These are phyloP conservation scores for Megaptera novaeangliae DNA, from an alignment of 2,113 vertebrate species.

Conservation along the genomic window DNA sequence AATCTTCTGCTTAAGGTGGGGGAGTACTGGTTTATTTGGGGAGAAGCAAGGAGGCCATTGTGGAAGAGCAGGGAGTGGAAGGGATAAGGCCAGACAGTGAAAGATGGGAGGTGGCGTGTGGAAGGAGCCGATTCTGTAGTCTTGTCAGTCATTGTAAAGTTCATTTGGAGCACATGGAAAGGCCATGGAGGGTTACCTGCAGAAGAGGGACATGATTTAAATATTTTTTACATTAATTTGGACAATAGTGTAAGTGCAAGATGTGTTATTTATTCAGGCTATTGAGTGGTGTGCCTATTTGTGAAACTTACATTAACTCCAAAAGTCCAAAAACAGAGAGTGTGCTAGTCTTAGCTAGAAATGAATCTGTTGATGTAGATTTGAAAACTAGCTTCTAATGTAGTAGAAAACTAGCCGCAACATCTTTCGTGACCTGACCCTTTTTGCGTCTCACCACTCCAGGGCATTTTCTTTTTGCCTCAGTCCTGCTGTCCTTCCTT, in stretches of 20 bases:
- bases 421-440: neutral
- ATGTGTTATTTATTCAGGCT: neutral
- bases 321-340: neutral
- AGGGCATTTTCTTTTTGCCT: neutral
- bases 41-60: neutral
- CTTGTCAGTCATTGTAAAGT: neutral
- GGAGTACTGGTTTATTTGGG: neutral
- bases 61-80: neutral
- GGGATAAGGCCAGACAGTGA: neutral
- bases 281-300: neutral
- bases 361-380: neutral
- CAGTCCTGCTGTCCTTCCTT: neutral
- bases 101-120: neutral
- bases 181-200: neutral
- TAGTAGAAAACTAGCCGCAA: neutral
- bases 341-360: neutral
- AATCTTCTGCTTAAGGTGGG: neutral
- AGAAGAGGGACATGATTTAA: neutral
- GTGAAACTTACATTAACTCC: neutral
- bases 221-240: neutral
- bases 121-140: neutral
- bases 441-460: neutral
- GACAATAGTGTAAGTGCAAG: neutral
- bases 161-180: neutral
- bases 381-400: neutral